These are phyloP conservation scores for Discoglossus pictus DNA, from an alignment of 2,797 vertebrate genomes.

Conservation along the genomic window DNA sequence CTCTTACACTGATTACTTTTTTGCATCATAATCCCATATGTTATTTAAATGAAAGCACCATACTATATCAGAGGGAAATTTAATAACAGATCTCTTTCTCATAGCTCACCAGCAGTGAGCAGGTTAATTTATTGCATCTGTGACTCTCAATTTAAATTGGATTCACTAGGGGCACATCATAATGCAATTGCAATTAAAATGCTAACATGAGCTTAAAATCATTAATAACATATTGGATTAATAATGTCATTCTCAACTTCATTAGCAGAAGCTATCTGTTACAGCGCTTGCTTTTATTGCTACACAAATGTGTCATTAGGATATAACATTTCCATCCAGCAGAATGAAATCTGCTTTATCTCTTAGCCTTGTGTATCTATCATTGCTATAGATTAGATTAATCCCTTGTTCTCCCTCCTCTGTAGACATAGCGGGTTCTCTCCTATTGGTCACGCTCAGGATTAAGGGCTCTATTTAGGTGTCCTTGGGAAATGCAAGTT, in stretches of 20 bases:
- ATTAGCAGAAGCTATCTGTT: slow-evolving; percentile 34
- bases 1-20: too few relatives aligned
- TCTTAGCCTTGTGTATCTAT: neutral
- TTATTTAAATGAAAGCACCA: too few relatives aligned
- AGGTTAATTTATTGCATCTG: slow-evolving; percentile 18
- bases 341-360: slow-evolving; percentile 19
- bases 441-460: too few relatives aligned
- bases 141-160: slow-evolving; percentile 18
- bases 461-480: too few relatives aligned
- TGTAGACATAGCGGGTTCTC: too few relatives aligned
- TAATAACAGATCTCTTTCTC: neutral
- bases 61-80: too few relatives aligned
- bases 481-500: too few relatives aligned
- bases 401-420: slow-evolving; percentile 30
- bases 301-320: slow-evolving; percentile 47
- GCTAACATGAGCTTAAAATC: slow-evolving; percentile 30
- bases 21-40: too few relatives aligned
- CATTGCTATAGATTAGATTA: too few relatives aligned
- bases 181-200: slow-evolving; percentile 36
- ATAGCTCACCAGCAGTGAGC: neutral
- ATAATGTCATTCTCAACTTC: slow-evolving; percentile 44
- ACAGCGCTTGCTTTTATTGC: slow-evolving; percentile 38
- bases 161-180: slow-evolving; percentile 25
- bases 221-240: slow-evolving; percentile 49
- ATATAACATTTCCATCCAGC: slow-evolving; percentile 3